Evolutionary conservation across 2,113 vertebrate genomes (phyloP).

Genomic region (Campylomormyrus tamandua): DNA sequence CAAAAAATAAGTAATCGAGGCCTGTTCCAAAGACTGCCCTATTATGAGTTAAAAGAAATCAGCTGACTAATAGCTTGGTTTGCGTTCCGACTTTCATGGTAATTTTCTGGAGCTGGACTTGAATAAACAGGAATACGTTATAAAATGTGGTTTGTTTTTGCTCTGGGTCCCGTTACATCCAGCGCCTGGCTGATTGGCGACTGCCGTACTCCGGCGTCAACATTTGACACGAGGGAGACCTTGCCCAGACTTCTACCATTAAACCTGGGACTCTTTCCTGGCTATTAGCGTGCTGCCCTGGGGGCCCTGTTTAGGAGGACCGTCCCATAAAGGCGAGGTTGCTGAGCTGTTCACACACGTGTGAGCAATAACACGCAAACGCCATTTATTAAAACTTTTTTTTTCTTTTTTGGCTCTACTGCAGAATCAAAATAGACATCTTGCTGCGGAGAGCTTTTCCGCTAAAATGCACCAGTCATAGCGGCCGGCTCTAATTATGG

Average conservation of each 20-base stretch:
- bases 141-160: slow-evolving; percentile 35
- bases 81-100: not conserved
- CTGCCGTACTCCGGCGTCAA: slow-evolving; percentile 2
- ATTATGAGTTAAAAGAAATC: slow-evolving; percentile 1
- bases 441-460: not conserved
- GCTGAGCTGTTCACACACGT: not conserved
- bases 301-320: not conserved
- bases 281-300: not conserved
- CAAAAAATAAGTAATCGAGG: slow-evolving; percentile 6
- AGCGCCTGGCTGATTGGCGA: slow-evolving; percentile 18
- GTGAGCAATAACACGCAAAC: not conserved
- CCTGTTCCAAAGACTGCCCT: not conserved
- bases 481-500: not conserved
- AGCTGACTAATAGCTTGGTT: slow-evolving; percentile 24
- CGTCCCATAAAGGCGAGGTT: not conserved
- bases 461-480: not conserved
- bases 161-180: slow-evolving; percentile 20
- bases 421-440: not conserved
- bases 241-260: slow-evolving; percentile 19
- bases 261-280: not conserved
- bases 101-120: slow-evolving; percentile 11
- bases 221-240: slow-evolving; percentile 22
- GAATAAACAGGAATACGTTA: slow-evolving; percentile 20
- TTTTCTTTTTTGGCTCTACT: not conserved
- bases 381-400: not conserved